phyloP scores from a whole-genome alignment of 2,888 invertebrate species.

The Euplagia quadripunctaria region DNA sequence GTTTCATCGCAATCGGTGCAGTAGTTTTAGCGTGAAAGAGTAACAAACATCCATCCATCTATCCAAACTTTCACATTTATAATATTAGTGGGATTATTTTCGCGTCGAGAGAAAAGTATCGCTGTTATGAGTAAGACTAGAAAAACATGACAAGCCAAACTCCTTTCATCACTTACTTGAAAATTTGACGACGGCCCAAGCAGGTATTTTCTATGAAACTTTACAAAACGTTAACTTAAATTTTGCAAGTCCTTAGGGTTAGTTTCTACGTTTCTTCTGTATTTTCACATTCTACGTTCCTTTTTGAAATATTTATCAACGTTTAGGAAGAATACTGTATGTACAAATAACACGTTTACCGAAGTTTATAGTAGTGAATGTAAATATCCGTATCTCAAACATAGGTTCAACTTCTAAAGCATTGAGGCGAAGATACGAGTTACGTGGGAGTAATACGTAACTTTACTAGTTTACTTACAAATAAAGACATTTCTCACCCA shows the following conservation, averaged over 20 bases:
- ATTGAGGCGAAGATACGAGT: slow-evolving; percentile 46
- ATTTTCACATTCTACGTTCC: slow-evolving; percentile 44
- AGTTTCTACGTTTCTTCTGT: background rate
- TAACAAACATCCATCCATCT: too few species aligned
- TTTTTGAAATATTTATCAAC: slow-evolving; percentile 41
- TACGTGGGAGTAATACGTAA: slow-evolving; percentile 72
- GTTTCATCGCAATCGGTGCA: too few species aligned
- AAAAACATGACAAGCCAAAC: too few species aligned
- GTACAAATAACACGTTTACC: slow-evolving; percentile 48
- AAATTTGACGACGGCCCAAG: too few species aligned
- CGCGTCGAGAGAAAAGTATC: too few species aligned
- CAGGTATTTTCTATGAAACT: too few species aligned
- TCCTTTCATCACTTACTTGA: too few species aligned
- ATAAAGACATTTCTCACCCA: slow-evolving; percentile 76
- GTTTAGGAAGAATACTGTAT: slow-evolving; percentile 43
- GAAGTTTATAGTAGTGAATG: slow-evolving; percentile 49
- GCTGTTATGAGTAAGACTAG: too few species aligned
- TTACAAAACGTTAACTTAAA: background rate
- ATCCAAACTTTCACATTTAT: too few species aligned
- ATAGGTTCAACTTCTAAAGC: slow-evolving; percentile 41
- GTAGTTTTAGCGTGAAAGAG: too few species aligned
- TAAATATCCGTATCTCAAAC: slow-evolving; percentile 50
- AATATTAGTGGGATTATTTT: too few species aligned
- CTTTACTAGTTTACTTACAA: slow-evolving; percentile 68
- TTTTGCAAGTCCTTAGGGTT: background rate